A percentile compares a stretch with the other conserved stretches of the same genome.
Evolutionary conservation across 2,888 invertebrate species (phyloP).

Genomic region (Rhopalosiphum nymphaeae): DNA sequence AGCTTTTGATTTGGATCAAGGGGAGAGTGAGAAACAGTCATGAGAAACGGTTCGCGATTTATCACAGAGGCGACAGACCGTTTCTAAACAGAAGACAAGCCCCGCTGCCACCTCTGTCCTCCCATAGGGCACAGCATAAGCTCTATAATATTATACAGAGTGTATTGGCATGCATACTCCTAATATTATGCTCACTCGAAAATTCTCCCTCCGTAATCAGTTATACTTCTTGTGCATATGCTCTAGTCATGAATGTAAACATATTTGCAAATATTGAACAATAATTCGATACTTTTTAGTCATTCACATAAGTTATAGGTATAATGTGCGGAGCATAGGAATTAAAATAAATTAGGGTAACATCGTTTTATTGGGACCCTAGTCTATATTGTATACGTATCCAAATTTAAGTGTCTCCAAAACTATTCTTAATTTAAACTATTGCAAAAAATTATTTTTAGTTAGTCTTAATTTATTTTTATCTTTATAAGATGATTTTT

Average conservation of each 20-base stretch:
- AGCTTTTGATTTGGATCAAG: not conserved
- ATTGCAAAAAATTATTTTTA: not conserved
- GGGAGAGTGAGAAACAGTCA: conserved; percentile 12
- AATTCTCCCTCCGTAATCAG: not conserved
- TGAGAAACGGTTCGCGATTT: conserved; percentile 40
- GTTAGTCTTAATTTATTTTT: not conserved
- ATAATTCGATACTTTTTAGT: not conserved
- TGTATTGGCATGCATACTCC: not conserved
- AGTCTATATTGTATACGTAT: not conserved
- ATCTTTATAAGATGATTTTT: not conserved
- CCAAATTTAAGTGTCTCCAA: not conserved
- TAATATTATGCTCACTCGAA: not conserved
- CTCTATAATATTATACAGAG: not conserved
- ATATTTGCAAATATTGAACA: not conserved
- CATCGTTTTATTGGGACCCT: not conserved
- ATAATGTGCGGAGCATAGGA: not conserved
- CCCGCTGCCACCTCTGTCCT: too few species aligned
- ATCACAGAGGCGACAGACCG: conserved; percentile 49
- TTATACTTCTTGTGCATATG: not conserved
- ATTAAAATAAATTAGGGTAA: not conserved
- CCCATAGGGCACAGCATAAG: not conserved
- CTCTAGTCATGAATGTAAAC: not conserved
- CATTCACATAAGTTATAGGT: not conserved
- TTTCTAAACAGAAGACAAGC: conserved; percentile 34
- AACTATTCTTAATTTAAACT: not conserved